Evolutionary conservation across 2,113 vertebrate genomes (phyloP).

Genomic region (Puntigrus tetrazona): DNA sequence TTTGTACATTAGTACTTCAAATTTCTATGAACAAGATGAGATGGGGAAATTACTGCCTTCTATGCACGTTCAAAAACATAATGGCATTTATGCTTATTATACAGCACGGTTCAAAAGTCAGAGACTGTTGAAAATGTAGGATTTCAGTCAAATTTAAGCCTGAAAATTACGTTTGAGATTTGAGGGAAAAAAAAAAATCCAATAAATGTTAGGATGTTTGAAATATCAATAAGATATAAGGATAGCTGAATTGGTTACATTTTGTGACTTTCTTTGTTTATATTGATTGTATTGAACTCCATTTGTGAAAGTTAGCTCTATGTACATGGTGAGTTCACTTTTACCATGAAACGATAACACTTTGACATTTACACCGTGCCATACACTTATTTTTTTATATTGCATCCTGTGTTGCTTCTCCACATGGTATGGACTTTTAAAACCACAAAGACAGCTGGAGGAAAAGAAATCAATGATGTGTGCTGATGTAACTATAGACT

Average conservation of each 20-base stretch:
- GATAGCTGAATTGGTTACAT: not conserved
- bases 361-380: not conserved
- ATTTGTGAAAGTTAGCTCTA: not conserved
- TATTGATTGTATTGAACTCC: not conserved
- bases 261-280: not conserved
- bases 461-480: not conserved
- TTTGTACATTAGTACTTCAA: constrained; percentile 65
- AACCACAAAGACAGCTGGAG: not conserved
- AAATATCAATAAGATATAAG: not conserved
- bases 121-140: not conserved
- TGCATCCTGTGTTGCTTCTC: not conserved
- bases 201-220: not conserved
- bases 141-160: not conserved
- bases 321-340: not conserved
- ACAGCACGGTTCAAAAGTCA: not conserved
- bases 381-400: not conserved
- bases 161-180: too few species aligned
- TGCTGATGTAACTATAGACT: not conserved
- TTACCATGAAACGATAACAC: not conserved
- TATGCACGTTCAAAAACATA: constrained; percentile 56
- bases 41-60: constrained; percentile 62
- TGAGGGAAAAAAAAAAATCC: too few species aligned
- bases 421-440: not conserved
- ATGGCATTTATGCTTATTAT: constrained; percentile 25
- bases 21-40: constrained; percentile 59